These are phyloP conservation scores for Alces alces DNA, from an alignment of 2,113 vertebrate species.

Conservation along the genomic window DNA sequence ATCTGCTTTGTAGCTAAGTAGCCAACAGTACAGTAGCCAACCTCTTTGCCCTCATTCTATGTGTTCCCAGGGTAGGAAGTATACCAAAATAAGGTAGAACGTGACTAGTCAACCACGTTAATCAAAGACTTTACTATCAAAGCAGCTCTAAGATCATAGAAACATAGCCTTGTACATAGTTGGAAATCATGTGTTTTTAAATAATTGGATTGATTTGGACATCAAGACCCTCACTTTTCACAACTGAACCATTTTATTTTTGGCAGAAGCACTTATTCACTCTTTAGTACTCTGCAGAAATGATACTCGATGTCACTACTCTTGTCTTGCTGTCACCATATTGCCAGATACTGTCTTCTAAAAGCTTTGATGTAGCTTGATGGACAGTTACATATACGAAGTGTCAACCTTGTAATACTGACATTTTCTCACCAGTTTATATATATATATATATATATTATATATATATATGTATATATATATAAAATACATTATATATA, in stretches of 20 bases:
- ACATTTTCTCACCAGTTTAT: background rate
- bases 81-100: background rate
- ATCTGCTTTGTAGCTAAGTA: background rate
- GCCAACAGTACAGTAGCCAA: too few species aligned
- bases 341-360: background rate
- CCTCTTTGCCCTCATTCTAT: background rate
- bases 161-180: background rate
- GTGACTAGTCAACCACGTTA: background rate
- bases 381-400: background rate
- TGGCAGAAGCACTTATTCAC: background rate
- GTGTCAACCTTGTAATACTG: background rate
- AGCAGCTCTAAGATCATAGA: background rate
- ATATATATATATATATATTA: background rate
- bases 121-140: background rate
- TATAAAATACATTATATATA: too few species aligned
- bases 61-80: background rate
- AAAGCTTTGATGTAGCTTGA: background rate
- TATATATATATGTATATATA: too few species aligned
- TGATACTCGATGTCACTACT: background rate
- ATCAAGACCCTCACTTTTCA: background rate
- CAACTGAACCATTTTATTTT: background rate
- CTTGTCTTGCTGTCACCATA: background rate
- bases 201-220: background rate
- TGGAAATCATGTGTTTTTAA: background rate
- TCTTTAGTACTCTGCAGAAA: background rate